A percentile compares a stretch with the other conserved stretches of the same genome.
Conservation (phyloP, 2,888 invertebrate genomes). For the Calliphora vomitoria region DNA sequence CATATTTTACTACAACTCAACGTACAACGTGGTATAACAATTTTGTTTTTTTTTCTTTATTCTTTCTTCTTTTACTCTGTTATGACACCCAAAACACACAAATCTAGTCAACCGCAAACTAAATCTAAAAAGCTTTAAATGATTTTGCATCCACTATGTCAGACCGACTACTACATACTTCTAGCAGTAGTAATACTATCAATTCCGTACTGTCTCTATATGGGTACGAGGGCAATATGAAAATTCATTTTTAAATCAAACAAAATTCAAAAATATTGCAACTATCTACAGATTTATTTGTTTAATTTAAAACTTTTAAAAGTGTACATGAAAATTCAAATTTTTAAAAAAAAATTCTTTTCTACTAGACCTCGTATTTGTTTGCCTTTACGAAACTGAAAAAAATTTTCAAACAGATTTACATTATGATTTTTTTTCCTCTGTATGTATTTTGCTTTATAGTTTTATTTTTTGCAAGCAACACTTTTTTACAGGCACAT, state of each 20-base stretch:
- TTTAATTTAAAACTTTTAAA: not conserved
- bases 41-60: conserved; percentile 3
- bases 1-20: not conserved
- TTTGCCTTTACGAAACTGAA: conserved; percentile 11
- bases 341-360: not conserved
- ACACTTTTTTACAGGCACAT: conserved; percentile 50
- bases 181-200: conserved; percentile 3
- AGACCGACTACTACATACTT: not conserved
- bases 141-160: conserved; percentile 68
- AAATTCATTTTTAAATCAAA: not conserved
- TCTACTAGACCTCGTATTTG: not conserved
- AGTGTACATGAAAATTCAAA: too few species aligned
- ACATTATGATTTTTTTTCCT: conserved; percentile 33
- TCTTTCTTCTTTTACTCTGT: conserved; percentile 34
- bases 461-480: conserved; percentile 39
- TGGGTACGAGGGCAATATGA: conserved; percentile 18
- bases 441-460: conserved; percentile 7
- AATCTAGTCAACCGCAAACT: conserved; percentile 72
- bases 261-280: not conserved
- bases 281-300: not conserved
- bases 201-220: conserved; percentile 34
- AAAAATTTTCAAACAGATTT: conserved; percentile 52
- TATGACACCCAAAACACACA: conserved; percentile 70
- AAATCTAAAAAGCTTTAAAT: conserved; percentile 72
- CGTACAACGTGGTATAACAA: conserved; percentile 6